These are phyloP conservation scores for Lichenostomus cassidix DNA, from an alignment of 2,113 vertebrate genomes.

Conservation along the genomic window DNA sequence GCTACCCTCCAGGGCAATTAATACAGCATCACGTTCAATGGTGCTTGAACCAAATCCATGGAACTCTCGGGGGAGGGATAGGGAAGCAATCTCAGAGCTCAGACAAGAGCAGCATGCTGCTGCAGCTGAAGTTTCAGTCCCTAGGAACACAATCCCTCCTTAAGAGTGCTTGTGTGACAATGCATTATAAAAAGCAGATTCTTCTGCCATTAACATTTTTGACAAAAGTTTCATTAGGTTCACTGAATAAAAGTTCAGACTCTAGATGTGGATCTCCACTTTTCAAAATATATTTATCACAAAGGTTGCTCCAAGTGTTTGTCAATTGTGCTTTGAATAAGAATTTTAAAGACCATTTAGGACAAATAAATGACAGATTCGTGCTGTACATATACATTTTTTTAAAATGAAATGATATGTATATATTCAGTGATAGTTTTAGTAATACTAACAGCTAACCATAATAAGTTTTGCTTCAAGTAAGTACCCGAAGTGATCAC, in stretches of 20 bases:
- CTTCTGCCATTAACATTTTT: background rate
- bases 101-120: slow-evolving; percentile 67
- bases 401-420: background rate
- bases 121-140: slow-evolving; percentile 60
- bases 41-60: slow-evolving; percentile 82
- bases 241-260: background rate
- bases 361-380: background rate
- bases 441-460: background rate
- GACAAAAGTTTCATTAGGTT: background rate
- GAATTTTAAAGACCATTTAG: background rate
- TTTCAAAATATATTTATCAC: background rate
- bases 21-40: slow-evolving; percentile 82
- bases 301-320: background rate
- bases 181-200: background rate
- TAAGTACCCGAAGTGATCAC: background rate
- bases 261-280: background rate
- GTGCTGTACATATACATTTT: background rate
- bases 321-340: background rate
- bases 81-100: slow-evolving; percentile 70
- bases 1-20: slow-evolving; percentile 86
- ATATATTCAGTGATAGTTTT: background rate
- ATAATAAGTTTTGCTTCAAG: background rate
- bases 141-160: slow-evolving; percentile 20
- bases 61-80: slow-evolving; percentile 76
- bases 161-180: slow-evolving; percentile 13